Evolutionary conservation across 92 coral and sea anemone genomes (phyloP), one percentile per base, ranked within the genome.

Genomic region (Zoanthus gigantus): DNA sequence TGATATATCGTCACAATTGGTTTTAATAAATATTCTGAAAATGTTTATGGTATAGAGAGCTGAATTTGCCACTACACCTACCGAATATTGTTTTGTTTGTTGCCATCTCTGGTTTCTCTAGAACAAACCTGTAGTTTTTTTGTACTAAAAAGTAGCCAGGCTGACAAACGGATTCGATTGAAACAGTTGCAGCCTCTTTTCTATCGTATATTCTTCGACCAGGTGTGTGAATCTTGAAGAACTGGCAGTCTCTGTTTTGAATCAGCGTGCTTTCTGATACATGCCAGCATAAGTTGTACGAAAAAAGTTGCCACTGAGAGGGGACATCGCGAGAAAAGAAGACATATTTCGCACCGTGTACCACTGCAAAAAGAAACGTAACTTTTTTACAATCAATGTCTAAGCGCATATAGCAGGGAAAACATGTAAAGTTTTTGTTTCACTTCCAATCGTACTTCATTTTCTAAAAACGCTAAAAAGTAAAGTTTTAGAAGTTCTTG

Each of bases 101-200:
- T 10, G 85, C 75, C 1, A 46, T 13, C 13, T 81, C 85, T n/a
- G 74, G 71, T 23, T 48, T 65, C 44, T 65, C 45, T 18, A 81
- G 47, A 4, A 63, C 30, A 46, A 81, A 81, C 17, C 18, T 7
- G 58, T 67, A 81, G 74, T 81, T 81, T 31, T 47, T 66, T 61
- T 81, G 85, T 30, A 81, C 45, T 31, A 81, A 14, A 31, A 81
- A 81, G 58, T 81, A 81, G n/a, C 85, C 85, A 11, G 85, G 85
- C 23, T 81, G 63, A 29, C 85, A 81, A 7, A 11, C 85, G 28
- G 85, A 81, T 53, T 81, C 85, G n/a, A 81, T 65, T 2, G 85
- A 23, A 14, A 81, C 75, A 44, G 75, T 44, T 14, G 61, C 53
- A n/a, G 85, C 76, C 23, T 81, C 85, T 12, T 18, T 5, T 14